Percentiles rank a stretch among this genome's conserved stretches.
Conservation (phyloP, 2,888 invertebrate genomes). For the Morpho deidamia region DNA sequence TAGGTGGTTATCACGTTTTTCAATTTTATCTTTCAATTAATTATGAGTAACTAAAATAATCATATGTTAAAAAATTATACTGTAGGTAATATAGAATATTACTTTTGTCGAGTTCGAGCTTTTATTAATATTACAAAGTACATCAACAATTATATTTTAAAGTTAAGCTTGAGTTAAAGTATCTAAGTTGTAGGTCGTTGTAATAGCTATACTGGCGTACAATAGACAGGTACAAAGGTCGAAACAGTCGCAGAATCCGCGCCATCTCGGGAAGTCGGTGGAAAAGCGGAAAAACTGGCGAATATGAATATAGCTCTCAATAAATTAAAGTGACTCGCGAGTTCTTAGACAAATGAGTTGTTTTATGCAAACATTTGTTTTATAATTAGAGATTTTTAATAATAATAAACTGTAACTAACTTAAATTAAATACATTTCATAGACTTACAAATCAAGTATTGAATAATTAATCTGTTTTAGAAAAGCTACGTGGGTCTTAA, state of each 20-base stretch:
- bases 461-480: too few species aligned
- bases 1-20: too few species aligned
- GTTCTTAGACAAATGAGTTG: conserved; percentile 23
- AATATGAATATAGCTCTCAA: conserved; percentile 36
- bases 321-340: conserved; percentile 33
- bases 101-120: too few species aligned
- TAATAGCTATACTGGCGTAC: conserved; percentile 28
- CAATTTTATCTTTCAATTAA: too few species aligned
- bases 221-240: conserved; percentile 54
- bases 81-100: too few species aligned
- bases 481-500: too few species aligned
- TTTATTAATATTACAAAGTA: too few species aligned
- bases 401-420: not conserved
- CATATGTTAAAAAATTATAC: too few species aligned
- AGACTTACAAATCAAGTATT: too few species aligned
- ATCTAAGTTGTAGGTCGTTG: conserved; percentile 33
- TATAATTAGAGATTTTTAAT: conserved; percentile 1
- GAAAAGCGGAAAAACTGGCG: conserved; percentile 37
- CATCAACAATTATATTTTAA: too few species aligned
- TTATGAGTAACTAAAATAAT: too few species aligned
- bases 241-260: conserved; percentile 43
- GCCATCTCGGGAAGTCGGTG: conserved; percentile 40
- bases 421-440: too few species aligned
- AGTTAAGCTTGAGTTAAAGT: conserved; percentile 20
- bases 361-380: conserved; percentile 12